Evolutionary conservation across 1,140 invertebrate genomes (phyloP), one percentile per base, ranked within the genome.

Genomic region (Amyelois transitella): DNA sequence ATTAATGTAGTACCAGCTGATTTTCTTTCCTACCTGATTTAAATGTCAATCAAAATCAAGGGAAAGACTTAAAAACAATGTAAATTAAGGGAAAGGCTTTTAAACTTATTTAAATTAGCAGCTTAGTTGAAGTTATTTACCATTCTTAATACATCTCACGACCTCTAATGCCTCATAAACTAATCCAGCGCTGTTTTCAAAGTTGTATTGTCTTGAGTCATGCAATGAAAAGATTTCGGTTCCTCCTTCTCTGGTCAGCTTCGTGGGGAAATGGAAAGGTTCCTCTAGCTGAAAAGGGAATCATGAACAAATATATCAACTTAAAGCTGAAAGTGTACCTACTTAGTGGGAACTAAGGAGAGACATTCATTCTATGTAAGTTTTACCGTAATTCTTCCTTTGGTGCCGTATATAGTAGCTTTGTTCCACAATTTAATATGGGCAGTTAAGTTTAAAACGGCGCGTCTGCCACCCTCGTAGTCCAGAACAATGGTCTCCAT

Each of bases 161-260:
- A 91, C 93, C 88, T 95, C 94, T 45, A 91, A 83, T 6, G 94
- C 93, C 86, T 97, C 92, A 68, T 93, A 96, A 24, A 90, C 84
- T 12, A 96, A 80, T 17, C 93, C 94, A 47, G 89, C 90, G 28
- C 93, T 94, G 71, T 96, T 95, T 12, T 58, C 65, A 65, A 92
- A 95, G 80, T 92, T 92, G 53, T 90, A 92, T 19, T 81, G 59
- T 25, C 79, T 80, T 3, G 89, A 80, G 47, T 86, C 72, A 4
- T 93, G 93, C 1, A 94, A 68, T 1, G 89, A 70, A 67, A 90
- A 90, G 21, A 90, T 81, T 58, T 89, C 86, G 17, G 87, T 73
- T 56, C 90, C 90, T 70, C 90, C 88, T 0, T 59, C 63, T 12
- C 76, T 60, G 6, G 70, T 75, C 5, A 88, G 48, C n/a, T 58